Evolutionary conservation across 2,113 vertebrate genomes (phyloP).

Genomic region (Seriola rivoliana): DNA sequence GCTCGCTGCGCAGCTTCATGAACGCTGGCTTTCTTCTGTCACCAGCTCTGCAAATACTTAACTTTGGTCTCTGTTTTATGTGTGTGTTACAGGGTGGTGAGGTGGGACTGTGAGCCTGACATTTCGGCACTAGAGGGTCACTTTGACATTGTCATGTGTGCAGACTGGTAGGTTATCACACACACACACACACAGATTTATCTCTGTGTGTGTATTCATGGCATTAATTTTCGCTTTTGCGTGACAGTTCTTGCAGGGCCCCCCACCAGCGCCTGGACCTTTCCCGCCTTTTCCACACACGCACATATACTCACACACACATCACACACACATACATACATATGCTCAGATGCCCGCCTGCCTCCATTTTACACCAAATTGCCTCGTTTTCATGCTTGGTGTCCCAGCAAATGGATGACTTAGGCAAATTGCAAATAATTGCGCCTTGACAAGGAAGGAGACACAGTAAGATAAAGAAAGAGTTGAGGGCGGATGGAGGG

Average conservation of each 20-base stretch:
- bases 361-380: constrained; percentile 97
- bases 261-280: constrained; percentile 92
- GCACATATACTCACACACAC: constrained; percentile 26
- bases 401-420: constrained; percentile 99
- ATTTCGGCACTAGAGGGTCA: constrained; percentile 95
- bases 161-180: constrained; percentile 93
- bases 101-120: constrained; percentile 98
- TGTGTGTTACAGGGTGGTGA: constrained; percentile 88
- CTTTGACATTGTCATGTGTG: constrained; percentile 99
- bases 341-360: constrained; percentile 65
- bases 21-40: constrained; percentile 2
- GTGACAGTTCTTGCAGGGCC: constrained; percentile 91
- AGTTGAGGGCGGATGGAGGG: constrained; percentile 91
- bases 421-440: constrained; percentile 99
- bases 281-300: constrained; percentile 84
- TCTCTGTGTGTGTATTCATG: constrained; percentile 79
- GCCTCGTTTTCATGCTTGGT: constrained; percentile 99
- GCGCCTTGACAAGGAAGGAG: constrained; percentile 95
- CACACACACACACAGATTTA: constrained; percentile 75
- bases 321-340: constrained; percentile 52
- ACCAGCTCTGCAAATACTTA: constrained; percentile 1
- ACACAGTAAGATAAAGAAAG: constrained; percentile 89
- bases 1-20: constrained; percentile 20
- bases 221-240: constrained; percentile 93
- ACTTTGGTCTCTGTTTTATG: constrained; percentile 20